Conservation (phyloP, 2,113 vertebrate genomes). For the Gambusia holbrooki region DNA sequence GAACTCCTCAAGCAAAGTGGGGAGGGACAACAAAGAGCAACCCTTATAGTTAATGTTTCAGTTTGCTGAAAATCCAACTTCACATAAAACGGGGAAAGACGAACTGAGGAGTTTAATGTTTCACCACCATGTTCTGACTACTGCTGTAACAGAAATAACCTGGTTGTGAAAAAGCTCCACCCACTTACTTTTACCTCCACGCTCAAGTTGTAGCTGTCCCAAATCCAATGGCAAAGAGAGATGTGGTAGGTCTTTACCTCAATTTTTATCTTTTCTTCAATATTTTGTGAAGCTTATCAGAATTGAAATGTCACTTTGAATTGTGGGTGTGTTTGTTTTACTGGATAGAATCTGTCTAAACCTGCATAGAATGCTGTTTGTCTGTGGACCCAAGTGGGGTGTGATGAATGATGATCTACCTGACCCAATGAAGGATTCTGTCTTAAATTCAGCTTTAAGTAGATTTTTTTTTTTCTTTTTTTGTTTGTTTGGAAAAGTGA, state of each 20-base stretch:
- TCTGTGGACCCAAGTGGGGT: not conserved
- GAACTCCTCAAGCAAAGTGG: constrained; percentile 21
- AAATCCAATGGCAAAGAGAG: constrained; percentile 68
- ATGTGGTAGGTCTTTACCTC: constrained; percentile 57
- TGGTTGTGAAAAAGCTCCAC: constrained; percentile 30
- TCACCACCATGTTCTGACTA: constrained; percentile 24
- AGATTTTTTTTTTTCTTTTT: not conserved
- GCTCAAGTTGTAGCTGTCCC: constrained; percentile 18
- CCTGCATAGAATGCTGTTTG: not conserved
- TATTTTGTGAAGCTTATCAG: not conserved
- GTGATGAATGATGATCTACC: not conserved
- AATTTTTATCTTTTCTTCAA: not conserved
- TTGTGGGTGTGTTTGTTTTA: not conserved
- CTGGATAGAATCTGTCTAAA: constrained; percentile 2
- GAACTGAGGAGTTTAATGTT: constrained; percentile 19
- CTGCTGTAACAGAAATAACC: constrained; percentile 29
- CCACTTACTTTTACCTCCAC: constrained; percentile 33
- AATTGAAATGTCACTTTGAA: not conserved
- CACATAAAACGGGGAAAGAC: constrained; percentile 6
- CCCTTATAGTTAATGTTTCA: constrained; percentile 19
- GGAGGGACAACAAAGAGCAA: constrained; percentile 12
- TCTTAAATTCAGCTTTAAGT: not conserved
- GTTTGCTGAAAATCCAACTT: constrained; percentile 21
- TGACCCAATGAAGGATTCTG: not conserved
- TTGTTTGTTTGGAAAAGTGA: not conserved